A percentile compares a stretch with the other conserved stretches of the same genome.
These are phyloP conservation scores for Callinectes sapidus DNA, from an alignment of 2,888 invertebrate genomes.

Conservation along the genomic window DNA sequence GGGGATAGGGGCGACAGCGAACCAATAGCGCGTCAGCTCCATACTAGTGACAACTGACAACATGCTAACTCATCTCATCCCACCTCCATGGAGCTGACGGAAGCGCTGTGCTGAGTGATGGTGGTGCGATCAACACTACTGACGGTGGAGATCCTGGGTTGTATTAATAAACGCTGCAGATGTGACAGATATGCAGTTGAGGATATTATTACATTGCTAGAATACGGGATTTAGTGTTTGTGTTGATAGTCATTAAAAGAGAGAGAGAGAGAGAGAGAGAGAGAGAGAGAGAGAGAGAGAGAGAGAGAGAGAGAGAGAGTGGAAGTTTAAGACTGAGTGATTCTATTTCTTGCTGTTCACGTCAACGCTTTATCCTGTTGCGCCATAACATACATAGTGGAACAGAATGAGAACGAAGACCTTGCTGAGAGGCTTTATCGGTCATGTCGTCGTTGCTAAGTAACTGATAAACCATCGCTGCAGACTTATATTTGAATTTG, in stretches of 20 bases:
- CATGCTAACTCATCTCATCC: too few species aligned
- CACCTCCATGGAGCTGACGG: too few species aligned
- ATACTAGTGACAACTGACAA: too few species aligned
- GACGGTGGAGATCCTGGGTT: background rate
- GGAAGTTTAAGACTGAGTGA: too few species aligned
- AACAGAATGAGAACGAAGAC: background rate
- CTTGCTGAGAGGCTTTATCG: background rate
- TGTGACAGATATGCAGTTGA: background rate
- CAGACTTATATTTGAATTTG: background rate
- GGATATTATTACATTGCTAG: background rate
- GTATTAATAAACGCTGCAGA: background rate
- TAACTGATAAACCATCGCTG: background rate
- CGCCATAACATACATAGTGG: too few species aligned
- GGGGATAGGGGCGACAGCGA: too few species aligned
- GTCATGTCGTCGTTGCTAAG: background rate
- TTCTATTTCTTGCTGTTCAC: too few species aligned
- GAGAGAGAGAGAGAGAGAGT: background rate
- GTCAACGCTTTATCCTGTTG: too few species aligned
- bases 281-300: conserved; percentile 3
- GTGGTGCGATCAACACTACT: background rate
- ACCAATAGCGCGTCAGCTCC: too few species aligned
- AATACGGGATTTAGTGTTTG: background rate
- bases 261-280: conserved; percentile 48
- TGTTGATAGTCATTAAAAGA: conserved; percentile 14
- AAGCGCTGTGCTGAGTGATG: background rate